Evolutionary conservation across 2,888 invertebrate genomes (phyloP), one percentile per base, ranked within the genome.

Genomic region (Tenthredo scrophulariae): DNA sequence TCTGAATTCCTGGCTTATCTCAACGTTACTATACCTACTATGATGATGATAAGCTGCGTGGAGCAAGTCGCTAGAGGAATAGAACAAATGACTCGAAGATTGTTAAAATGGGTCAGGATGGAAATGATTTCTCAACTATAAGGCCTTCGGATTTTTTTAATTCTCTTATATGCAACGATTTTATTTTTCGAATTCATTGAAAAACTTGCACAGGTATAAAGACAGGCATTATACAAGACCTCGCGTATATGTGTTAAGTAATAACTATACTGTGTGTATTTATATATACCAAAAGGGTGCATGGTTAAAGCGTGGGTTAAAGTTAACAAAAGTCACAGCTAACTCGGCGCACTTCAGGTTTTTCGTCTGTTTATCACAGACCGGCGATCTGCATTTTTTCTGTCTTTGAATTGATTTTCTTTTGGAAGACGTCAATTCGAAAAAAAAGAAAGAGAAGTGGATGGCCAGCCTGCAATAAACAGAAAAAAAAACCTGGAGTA

Each of bases 1-100:
- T 29, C 54, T 18, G 29, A 77, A 77, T 77, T 77, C 46, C 29
- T 54, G 50, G 77, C 77, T 74, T 74, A 77, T 54, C 77, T 50
- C 50, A 50, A 29, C 33, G 54, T 50, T 18, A 33, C 29, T 75
- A 72, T 62, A 33, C 15, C 67, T 18, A 33, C 5, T 67, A 67
- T 33, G 1, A 33, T n/a, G 33, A 2, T n/a, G 77, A 77, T 77
- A 77, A 77, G 77, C 54, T 40, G 18, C 1, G 26, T 10, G 15
- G 18, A 29, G 54, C 7, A 18, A 54, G 33, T 77, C 22, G n/a
- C 15, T 18, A 40, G 7, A 9, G 40, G 33, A 15, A 3, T 7
- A 40, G 43, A 74, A 74, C 10, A 74, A 74, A 74, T 43, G 43
- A 22, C 0, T 67, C 1, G 6, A 33, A 67, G 33, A 67, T 33